Percentiles rank a stretch among this genome's conserved stretches.
phyloP scores from a whole-genome alignment of 2,797 vertebrate genomes.

The Ctenopoma kingsleyae region DNA sequence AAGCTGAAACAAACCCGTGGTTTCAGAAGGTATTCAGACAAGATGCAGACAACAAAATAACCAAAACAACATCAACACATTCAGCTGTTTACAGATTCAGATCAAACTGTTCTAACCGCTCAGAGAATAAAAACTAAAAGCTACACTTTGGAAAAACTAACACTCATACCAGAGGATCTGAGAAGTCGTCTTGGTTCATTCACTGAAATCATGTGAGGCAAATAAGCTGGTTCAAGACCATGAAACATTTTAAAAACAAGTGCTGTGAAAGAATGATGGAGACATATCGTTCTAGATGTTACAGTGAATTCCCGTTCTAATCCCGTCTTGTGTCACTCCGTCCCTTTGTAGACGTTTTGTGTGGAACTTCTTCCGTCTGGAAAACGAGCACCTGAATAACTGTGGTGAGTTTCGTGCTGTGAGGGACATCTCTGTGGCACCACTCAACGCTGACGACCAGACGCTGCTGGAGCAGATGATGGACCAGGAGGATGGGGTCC shows the following conservation, averaged over 20 bases:
- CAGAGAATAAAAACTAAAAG: too few species aligned
- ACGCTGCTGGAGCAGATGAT: constrained; percentile 98
- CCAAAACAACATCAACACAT: too few species aligned
- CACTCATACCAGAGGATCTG: too few species aligned
- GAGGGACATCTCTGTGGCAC: constrained; percentile 96
- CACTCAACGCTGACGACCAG: constrained; percentile 96
- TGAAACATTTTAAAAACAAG: too few species aligned
- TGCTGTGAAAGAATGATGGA: neutral
- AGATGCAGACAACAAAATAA: too few species aligned
- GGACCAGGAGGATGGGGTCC: constrained; percentile 96
- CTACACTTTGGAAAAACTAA: too few species aligned
- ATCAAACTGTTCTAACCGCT: too few species aligned
- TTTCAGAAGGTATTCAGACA: neutral
- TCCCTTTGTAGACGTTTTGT: constrained; percentile 90
- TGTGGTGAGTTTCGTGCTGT: constrained; percentile 97
- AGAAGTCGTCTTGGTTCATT: too few species aligned
- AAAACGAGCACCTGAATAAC: constrained; percentile 98
- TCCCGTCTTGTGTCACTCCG: neutral
- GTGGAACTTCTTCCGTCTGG: constrained; percentile 98
- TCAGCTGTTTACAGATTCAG: too few species aligned
- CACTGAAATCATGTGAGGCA: neutral
- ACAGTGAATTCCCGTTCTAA: neutral
- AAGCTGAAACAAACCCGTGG: too few species aligned
- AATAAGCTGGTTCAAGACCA: neutral
- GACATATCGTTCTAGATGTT: too few species aligned